Percentiles rank a stretch among this genome's conserved stretches.
Evolutionary conservation across 2,113 vertebrate species (phyloP).

Genomic region (Prochilodus magdalenae): DNA sequence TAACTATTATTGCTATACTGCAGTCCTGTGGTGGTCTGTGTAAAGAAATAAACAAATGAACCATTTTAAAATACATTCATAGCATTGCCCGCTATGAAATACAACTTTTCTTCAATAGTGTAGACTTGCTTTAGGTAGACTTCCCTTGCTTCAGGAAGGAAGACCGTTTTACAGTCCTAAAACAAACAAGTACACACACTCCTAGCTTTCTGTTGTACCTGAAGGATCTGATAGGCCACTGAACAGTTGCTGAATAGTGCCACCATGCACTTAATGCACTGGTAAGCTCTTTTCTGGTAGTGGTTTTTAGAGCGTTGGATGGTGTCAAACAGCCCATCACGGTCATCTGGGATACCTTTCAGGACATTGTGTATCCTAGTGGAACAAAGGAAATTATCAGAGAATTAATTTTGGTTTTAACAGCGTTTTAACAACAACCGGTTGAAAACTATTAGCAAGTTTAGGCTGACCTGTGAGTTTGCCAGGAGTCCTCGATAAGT

Average conservation of each 20-base stretch:
- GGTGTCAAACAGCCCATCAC: constrained; percentile 98
- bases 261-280: constrained; percentile 99
- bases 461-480: constrained; percentile 91
- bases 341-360: constrained; percentile 97
- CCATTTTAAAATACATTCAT: too few relatives aligned
- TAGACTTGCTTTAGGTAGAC: too few relatives aligned
- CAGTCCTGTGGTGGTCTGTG: too few relatives aligned
- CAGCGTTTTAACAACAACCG: neutral
- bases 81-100: too few relatives aligned
- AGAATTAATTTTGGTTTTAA: neutral
- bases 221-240: constrained; percentile 98
- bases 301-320: constrained; percentile 99
- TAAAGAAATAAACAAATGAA: too few relatives aligned
- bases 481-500: constrained; percentile 98
- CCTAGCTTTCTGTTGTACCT: constrained; percentile 76
- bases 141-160: too few relatives aligned
- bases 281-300: constrained; percentile 99
- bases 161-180: neutral
- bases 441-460: neutral
- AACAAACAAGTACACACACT: neutral
- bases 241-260: constrained; percentile 98
- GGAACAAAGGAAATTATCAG: constrained; percentile 25
- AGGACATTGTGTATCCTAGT: constrained; percentile 97
- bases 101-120: too few relatives aligned
- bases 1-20: too few relatives aligned